Percentiles rank a stretch among this genome's conserved stretches.
Conservation (phyloP, 2,888 invertebrate species). For the Molanna angustata region DNA sequence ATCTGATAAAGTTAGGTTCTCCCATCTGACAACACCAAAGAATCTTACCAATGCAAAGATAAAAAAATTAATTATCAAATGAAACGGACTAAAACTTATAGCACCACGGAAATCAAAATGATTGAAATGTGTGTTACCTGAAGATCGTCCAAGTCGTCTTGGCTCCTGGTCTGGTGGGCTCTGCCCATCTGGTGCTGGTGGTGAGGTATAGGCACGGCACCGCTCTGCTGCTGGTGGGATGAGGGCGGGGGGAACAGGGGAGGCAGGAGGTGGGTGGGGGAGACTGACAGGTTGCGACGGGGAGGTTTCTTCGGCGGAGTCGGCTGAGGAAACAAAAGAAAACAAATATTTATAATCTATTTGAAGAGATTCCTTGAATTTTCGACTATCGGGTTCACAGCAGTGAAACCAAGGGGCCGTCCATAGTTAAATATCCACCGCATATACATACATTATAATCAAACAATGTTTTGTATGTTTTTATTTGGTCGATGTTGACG, state of each 20-base stretch:
- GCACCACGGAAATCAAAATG: neutral
- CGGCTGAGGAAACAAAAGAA: constrained; percentile 56
- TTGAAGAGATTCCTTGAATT: too few species aligned
- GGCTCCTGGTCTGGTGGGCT: constrained; percentile 64
- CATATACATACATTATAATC: too few species aligned
- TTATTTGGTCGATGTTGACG: too few species aligned
- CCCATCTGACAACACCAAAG: too few species aligned
- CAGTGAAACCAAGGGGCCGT: too few species aligned
- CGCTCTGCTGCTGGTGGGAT: too few species aligned
- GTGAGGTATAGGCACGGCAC: constrained; percentile 46
- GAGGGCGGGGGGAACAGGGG: constrained; percentile 42
- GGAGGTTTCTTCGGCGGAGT: constrained; percentile 90
- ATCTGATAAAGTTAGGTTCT: too few species aligned
- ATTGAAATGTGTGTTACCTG: constrained; percentile 41
- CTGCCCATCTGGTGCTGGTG: constrained; percentile 63
- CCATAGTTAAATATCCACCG: too few species aligned
- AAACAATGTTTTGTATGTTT: too few species aligned
- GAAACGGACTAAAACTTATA: neutral
- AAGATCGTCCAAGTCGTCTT: constrained; percentile 67
- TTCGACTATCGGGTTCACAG: too few species aligned
- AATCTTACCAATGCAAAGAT: too few species aligned
- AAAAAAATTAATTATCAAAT: neutral
- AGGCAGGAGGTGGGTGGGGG: constrained; percentile 72
- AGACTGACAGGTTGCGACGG: constrained; percentile 79
- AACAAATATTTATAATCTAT: too few species aligned